Conservation (phyloP, 2,888 invertebrate genomes). For the Caenorhabditis parvicauda region DNA sequence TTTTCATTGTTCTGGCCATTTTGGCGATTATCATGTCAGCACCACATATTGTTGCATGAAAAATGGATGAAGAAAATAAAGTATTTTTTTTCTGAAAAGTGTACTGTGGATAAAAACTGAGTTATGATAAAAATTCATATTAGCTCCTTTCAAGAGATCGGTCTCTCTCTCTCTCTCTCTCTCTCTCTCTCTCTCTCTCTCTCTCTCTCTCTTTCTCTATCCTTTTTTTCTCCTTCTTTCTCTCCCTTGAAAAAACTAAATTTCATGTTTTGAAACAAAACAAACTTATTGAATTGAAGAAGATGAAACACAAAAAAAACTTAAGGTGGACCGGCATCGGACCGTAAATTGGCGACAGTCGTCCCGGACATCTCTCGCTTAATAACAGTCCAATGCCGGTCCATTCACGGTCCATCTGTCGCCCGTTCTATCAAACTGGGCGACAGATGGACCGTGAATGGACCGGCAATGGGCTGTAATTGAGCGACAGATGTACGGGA, state of each 20-base stretch:
- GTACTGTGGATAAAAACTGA: neutral
- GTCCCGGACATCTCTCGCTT: too few species aligned
- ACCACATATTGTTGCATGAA: constrained; percentile 46
- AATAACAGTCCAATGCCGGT: too few species aligned
- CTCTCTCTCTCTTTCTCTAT: neutral
- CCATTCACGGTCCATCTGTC: too few species aligned
- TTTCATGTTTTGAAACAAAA: neutral
- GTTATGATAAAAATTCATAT: neutral
- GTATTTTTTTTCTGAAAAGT: neutral
- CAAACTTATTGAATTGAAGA: neutral
- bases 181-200: constrained; percentile 9
- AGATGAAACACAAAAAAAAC: too few species aligned
- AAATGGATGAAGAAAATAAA: constrained; percentile 2
- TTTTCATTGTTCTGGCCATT: constrained; percentile 45
- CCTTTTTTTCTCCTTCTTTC: neutral
- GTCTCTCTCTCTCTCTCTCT: constrained; percentile 6
- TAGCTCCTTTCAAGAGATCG: constrained; percentile 6
- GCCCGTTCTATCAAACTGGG: too few species aligned
- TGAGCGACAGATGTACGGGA: too few species aligned
- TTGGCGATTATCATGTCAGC: constrained; percentile 47
- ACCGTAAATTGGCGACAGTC: too few species aligned
- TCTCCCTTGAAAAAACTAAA: neutral
- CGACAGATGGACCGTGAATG: too few species aligned
- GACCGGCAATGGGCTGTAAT: too few species aligned
- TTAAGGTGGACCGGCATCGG: too few species aligned